A percentile compares a stretch with the other conserved stretches of the same genome.
Conservation (phyloP, 2,797 vertebrate species). For the Gadopsis marmoratus region DNA sequence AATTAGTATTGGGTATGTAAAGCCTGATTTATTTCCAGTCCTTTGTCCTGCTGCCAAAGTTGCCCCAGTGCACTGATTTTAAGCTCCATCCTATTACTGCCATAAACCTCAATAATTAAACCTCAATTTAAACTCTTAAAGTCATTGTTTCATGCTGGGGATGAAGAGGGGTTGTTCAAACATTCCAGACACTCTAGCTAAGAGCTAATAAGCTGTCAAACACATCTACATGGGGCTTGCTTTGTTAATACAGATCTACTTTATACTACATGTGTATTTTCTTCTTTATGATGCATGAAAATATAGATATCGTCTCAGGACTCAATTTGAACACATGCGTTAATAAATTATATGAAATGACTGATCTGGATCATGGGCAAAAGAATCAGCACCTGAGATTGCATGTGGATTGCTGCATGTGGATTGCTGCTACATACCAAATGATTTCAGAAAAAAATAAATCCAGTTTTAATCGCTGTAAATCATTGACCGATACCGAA, state of each 20-base stretch:
- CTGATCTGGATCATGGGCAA: neutral
- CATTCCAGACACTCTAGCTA: neutral
- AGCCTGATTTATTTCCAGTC: neutral
- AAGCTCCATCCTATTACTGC: neutral
- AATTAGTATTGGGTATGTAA: neutral
- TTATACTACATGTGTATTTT: neutral
- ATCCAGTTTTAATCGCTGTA: neutral
- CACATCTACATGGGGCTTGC: neutral
- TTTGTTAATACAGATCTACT: neutral
- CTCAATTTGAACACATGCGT: neutral
- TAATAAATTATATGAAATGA: neutral
- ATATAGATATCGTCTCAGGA: neutral
- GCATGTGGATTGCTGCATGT: neutral
- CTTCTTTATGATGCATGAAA: neutral
- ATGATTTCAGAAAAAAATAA: neutral
- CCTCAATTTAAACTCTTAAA: too few species aligned
- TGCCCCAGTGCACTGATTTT: neutral
- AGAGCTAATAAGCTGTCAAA: neutral
- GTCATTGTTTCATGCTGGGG: too few species aligned
- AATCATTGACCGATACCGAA: neutral
- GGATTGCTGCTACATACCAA: neutral
- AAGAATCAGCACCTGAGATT: neutral
- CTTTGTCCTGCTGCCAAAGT: neutral
- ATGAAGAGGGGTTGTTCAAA: too few species aligned
- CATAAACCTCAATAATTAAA: too few species aligned